Evolutionary conservation across 2,797 vertebrate genomes (phyloP), one percentile per base, ranked within the genome.

Genomic region (Nyctalus aviator): DNA sequence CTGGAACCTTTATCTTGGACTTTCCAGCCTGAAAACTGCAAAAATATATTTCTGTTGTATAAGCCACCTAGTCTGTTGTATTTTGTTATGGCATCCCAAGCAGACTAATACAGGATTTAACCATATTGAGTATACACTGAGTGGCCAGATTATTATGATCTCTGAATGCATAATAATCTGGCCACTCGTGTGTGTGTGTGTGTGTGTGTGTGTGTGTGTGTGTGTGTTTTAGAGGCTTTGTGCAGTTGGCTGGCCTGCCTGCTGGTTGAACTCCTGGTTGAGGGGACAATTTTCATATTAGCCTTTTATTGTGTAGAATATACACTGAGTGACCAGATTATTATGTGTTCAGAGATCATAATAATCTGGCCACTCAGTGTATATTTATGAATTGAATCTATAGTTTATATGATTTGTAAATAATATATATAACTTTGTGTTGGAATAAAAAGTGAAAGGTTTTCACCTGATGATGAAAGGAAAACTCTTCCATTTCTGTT

Each of bases 1-100:
- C 17, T 50, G 44, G 82, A 83, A 83, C 64, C 12, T 84, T 78
- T 13, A 76, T 88, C 59, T 85, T 91, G 50, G 64, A 41, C 37
- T 90, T 92, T 84, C 23, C 66, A 92, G 41, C 41, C 76, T 73
- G 15, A 94, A 73, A 94, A 84, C 27, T 73, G 14, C 82, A 69
- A 82, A 93, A 90, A 75, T 81, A 69, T 59, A 35, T 85, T 88
- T 93, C 37, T 94, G 21, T 64, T 81, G 53, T 89, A 90, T 77
- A 72, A 84, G 73, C 48, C 44, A 55, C n/a, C 27, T 20, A 44
- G 20, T 57, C 44, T 85, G 30, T 23, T 14, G 14, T 69, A 92
- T 88, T 95, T 84, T 77, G 23, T 72, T 92, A 81, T 50, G 57
- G 66, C 20, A 48, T 15, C 35, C 69, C 21, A 10, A 84, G 37